phyloP scores from a whole-genome alignment of 2,797 vertebrate species.

The Coranthus polyacanthus region DNA sequence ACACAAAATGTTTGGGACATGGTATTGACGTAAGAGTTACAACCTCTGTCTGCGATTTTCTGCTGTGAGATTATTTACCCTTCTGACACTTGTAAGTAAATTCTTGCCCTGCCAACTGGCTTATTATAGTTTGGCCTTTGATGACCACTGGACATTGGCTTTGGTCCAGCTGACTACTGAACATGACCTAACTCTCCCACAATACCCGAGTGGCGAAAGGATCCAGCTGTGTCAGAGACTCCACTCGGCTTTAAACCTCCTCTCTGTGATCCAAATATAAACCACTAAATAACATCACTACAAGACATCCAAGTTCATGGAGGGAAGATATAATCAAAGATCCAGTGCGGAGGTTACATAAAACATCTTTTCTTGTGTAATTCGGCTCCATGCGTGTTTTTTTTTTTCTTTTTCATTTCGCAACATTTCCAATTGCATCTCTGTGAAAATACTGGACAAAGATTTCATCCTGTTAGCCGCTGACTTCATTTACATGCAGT shows the following conservation, averaged over 20 bases:
- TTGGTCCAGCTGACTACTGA: slow-evolving; percentile 43
- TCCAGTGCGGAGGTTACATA: not conserved
- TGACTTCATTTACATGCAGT: slow-evolving; percentile 29
- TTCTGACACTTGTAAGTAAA: not conserved
- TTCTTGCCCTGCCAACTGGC: slow-evolving; percentile 1
- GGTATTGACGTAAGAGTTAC: too few species aligned
- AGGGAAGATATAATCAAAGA: slow-evolving; percentile 13
- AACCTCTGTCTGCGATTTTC: slow-evolving; percentile 15
- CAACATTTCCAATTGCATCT: not conserved
- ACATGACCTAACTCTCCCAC: slow-evolving; percentile 31
- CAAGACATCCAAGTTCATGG: slow-evolving; percentile 7
- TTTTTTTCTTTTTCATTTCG: not conserved
- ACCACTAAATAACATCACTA: slow-evolving; percentile 16
- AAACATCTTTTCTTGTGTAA: not conserved
- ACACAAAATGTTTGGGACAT: too few species aligned
- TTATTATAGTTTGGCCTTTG: slow-evolving; percentile 19
- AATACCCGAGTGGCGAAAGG: slow-evolving; percentile 32
- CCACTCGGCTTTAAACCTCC: slow-evolving; percentile 19
- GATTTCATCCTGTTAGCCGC: slow-evolving; percentile 2
- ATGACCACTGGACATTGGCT: slow-evolving; percentile 32
- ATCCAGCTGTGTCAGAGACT: slow-evolving; percentile 53
- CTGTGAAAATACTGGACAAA: not conserved
- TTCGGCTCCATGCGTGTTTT: not conserved
- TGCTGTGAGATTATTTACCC: slow-evolving; percentile 11
- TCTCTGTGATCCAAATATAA: slow-evolving; percentile 43